Base-by-base conservation (phyloP, 1,140 invertebrate genomes). In the Dufourea novaeangliae region DNA sequence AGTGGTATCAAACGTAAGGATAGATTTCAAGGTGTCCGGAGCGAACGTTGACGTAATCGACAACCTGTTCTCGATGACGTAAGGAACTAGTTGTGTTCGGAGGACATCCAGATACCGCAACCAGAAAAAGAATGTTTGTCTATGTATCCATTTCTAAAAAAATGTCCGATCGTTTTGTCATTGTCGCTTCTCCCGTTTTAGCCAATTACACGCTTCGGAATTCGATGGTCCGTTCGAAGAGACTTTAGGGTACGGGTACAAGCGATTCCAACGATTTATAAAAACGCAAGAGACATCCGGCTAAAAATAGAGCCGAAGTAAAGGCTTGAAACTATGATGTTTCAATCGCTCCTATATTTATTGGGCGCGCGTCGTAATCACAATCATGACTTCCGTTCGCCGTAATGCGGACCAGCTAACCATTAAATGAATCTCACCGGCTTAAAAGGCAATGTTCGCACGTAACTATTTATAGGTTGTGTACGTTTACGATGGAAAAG, bases 51-150 rank as follows among this genome's bases (percentile, higher is more conserved):
- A 83, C 66, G 81, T 83, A 84, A 84, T 62, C 76, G 29, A 20
- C 68, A 66, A 83, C 76, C 71, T 80, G 82, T 83, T 83, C 71
- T 32, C 77, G 46, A 37, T 84, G 82, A 84, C 29, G 82, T 46
- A 84, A 84, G 46, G 10, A 71, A 62, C 25, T 68, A 72, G 56
- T 79, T 56, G 62, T 29, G 62, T 29, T 50, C 22, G 41, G 67
- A 84, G 80, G 75, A 75, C 59, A 74, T 14, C 50, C 54, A 79
- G 61, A 62, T 46, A 25, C 34, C 17, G 32, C 57, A 70, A 56
- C 37, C 27, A 44, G 32, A 78, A n/a, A 69, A 68, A 78, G 27
- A 81, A 54, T 56, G 11, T 10, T 69, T 17, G 0, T 74, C 66
- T 29, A 14, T 34, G 22, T 77, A 52, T 70, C 66, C 56, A 46